These are phyloP conservation scores for Babyrousa celebensis DNA, from an alignment of 2,797 vertebrate species.

Conservation along the genomic window DNA sequence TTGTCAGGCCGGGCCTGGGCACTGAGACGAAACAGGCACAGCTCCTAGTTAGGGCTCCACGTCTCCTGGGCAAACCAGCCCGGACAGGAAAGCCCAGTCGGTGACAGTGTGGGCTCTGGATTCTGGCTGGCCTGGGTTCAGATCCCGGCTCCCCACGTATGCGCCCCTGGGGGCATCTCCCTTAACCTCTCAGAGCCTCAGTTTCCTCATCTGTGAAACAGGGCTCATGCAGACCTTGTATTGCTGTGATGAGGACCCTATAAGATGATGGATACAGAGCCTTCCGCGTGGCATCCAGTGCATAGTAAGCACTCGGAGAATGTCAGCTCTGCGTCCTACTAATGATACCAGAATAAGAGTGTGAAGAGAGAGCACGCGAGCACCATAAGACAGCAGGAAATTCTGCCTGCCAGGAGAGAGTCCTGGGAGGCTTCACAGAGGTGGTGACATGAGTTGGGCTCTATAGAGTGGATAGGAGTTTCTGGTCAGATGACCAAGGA, in stretches of 20 bases:
- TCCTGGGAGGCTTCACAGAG: background rate
- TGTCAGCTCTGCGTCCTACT: rapidly evolving
- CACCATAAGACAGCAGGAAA: background rate
- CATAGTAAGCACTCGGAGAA: rapidly evolving
- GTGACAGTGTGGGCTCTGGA: background rate
- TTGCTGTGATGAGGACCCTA: rapidly evolving
- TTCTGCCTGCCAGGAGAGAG: background rate
- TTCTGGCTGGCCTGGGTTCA: background rate
- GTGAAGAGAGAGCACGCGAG: too few relatives aligned
- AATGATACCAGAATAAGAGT: rapidly evolving
- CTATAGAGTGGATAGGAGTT: conserved; percentile 9
- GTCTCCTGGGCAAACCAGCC: background rate
- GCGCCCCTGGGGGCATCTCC: background rate
- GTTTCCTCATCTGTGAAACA: background rate
- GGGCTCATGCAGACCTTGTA: background rate
- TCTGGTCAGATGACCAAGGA: background rate
- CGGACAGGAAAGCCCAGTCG: rapidly evolving
- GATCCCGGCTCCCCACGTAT: rapidly evolving
- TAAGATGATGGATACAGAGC: rapidly evolving
- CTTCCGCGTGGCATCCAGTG: rapidly evolving
- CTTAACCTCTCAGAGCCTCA: background rate
- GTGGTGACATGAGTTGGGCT: background rate
- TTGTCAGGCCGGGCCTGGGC: rapidly evolving
- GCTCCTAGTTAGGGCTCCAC: rapidly evolving
- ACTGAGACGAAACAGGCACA: background rate